Evolutionary conservation across 2,113 vertebrate genomes (phyloP).

Genomic region (Pipa parva): DNA sequence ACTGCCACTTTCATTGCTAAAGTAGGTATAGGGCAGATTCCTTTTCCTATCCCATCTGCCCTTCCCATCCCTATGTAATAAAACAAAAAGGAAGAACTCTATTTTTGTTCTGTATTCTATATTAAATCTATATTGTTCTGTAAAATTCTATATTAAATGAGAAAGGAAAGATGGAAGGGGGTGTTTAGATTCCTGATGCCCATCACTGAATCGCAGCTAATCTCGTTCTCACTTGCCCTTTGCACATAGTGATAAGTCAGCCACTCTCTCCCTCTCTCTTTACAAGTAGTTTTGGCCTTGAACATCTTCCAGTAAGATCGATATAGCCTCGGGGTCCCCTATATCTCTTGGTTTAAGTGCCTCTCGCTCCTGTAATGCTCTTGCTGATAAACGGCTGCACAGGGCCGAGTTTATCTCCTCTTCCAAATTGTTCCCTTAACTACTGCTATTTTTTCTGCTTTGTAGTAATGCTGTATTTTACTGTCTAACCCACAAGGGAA

Average conservation of each 20-base stretch:
- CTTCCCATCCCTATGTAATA: too few species aligned
- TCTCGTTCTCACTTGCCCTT: background rate
- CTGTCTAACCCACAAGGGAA: slow-evolving; percentile 6
- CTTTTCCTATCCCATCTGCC: too few species aligned
- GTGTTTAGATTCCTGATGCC: background rate
- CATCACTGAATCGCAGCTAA: background rate
- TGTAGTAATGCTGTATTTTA: slow-evolving; percentile 17
- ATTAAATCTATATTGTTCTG: too few species aligned
- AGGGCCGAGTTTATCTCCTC: slow-evolving; percentile 31
- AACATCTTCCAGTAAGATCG: slow-evolving; percentile 34
- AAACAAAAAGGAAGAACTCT: too few species aligned
- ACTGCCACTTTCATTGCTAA: too few species aligned
- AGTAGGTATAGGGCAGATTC: too few species aligned
- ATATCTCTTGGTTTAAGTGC: slow-evolving; percentile 39
- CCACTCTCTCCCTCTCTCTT: slow-evolving; percentile 10
- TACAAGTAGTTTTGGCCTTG: slow-evolving; percentile 37
- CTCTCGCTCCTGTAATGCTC: slow-evolving; percentile 21
- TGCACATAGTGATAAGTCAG: slow-evolving; percentile 35
- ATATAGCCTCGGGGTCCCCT: slow-evolving; percentile 34
- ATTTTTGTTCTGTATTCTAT: too few species aligned
- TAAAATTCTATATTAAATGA: too few species aligned
- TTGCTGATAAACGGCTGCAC: slow-evolving; percentile 31
- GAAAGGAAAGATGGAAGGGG: too few species aligned
- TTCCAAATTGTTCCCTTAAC: slow-evolving; percentile 25
- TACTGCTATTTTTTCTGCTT: slow-evolving; percentile 5